phyloP scores from a whole-genome alignment of 2,113 vertebrate genomes.

The Sterrhoptilus dennistouni region DNA sequence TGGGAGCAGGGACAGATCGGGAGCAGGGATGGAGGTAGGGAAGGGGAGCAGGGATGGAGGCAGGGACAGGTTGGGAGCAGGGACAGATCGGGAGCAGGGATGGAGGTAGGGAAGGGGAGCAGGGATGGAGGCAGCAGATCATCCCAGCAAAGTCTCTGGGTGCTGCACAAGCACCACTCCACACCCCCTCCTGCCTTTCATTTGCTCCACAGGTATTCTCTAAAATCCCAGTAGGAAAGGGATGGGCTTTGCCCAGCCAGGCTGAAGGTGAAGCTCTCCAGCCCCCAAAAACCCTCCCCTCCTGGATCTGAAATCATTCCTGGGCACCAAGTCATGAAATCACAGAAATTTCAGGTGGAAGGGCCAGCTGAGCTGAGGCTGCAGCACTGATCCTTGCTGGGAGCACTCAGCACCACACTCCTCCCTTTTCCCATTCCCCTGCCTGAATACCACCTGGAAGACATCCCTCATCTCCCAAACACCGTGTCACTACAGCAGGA shows the following conservation, averaged over 20 bases:
- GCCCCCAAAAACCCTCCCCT: not conserved
- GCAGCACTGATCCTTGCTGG: fast-evolving
- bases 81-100: fast-evolving
- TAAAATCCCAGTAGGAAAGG: not conserved
- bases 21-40: not conserved
- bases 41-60: too few species aligned
- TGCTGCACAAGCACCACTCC: not conserved
- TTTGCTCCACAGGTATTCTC: too few species aligned
- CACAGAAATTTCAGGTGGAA: not conserved
- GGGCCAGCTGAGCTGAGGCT: not conserved
- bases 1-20: not conserved
- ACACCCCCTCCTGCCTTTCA: not conserved
- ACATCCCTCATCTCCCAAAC: not conserved
- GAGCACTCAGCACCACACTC: not conserved
- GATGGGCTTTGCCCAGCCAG: not conserved
- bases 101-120: too few species aligned
- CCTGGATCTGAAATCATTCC: not conserved
- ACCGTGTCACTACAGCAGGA: not conserved
- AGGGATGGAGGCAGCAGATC: not conserved
- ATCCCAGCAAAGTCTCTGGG: not conserved
- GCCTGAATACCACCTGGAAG: not conserved
- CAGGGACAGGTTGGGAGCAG: not conserved
- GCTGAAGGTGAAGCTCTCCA: not conserved
- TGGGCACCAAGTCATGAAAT: not conserved
- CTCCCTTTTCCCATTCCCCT: not conserved